phyloP scores from a whole-genome alignment of 2,888 invertebrate species.

The Amaurobius ferox region DNA sequence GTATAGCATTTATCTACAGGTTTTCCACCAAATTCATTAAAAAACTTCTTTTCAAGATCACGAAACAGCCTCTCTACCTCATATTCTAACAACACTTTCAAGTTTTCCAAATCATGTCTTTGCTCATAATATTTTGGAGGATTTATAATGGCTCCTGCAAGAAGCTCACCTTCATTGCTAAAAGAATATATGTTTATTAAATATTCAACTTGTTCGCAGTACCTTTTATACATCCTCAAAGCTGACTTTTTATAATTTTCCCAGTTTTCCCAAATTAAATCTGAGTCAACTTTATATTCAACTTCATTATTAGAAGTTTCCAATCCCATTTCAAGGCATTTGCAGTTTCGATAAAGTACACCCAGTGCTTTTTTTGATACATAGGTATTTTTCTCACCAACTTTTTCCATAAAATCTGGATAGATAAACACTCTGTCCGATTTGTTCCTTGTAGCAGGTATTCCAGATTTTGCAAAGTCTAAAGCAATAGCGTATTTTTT shows the following conservation, averaged over 20 bases:
- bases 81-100: constrained; percentile 44
- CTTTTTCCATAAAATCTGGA: constrained; percentile 75
- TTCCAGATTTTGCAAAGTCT: constrained; percentile 78
- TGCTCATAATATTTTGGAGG: constrained; percentile 54
- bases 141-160: constrained; percentile 54
- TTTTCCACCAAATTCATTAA: constrained; percentile 48
- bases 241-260: constrained; percentile 52
- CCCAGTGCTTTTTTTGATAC: constrained; percentile 76
- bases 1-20: constrained; percentile 17
- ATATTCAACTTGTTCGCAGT: constrained; percentile 35
- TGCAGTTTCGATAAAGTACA: constrained; percentile 75
- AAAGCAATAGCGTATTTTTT: constrained; percentile 75
- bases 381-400: constrained; percentile 74
- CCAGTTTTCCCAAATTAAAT: constrained; percentile 40
- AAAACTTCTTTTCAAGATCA: constrained; percentile 44
- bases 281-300: constrained; percentile 25
- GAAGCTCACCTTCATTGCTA: constrained; percentile 61
- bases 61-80: constrained; percentile 51
- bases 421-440: constrained; percentile 46
- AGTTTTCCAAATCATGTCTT: constrained; percentile 35
- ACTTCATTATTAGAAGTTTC: constrained; percentile 29
- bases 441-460: constrained; percentile 41
- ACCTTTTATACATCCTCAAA: constrained; percentile 30
- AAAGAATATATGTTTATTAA: constrained; percentile 51
- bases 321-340: constrained; percentile 50